Percentiles rank a stretch among this genome's conserved stretches.
These are phyloP conservation scores for Trichosurus vulpecula DNA, from an alignment of 2,797 vertebrate genomes.

Conservation along the genomic window DNA sequence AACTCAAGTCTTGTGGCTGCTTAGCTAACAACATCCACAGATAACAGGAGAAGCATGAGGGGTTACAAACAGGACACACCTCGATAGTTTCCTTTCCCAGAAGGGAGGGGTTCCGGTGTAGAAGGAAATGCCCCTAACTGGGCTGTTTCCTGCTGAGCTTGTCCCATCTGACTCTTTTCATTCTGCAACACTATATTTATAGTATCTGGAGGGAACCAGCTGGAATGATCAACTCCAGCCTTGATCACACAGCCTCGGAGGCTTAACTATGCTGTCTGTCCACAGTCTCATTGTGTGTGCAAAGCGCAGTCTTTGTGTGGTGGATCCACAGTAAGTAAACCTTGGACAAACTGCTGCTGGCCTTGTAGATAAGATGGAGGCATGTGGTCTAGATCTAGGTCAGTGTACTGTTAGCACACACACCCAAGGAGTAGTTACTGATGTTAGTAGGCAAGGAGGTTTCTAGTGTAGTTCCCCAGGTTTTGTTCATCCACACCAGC, in stretches of 20 bases:
- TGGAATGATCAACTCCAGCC: not conserved
- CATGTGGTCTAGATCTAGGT: not conserved
- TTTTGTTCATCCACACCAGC: not conserved
- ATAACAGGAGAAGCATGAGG: not conserved
- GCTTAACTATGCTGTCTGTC: not conserved
- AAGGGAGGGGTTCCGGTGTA: not conserved
- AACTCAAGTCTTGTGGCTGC: not conserved
- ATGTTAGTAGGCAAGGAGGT: not conserved
- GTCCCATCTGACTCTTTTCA: not conserved
- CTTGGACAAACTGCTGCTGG: not conserved
- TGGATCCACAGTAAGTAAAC: not conserved
- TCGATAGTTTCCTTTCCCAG: not conserved
- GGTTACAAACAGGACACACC: not conserved
- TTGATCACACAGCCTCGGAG: not conserved
- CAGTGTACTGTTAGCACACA: not conserved
- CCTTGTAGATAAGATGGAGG: not conserved
- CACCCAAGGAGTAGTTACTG: not conserved
- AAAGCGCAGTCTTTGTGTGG: not conserved
- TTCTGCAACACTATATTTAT: not conserved
- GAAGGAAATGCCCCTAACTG: constrained; percentile 1
- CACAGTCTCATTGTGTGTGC: not conserved
- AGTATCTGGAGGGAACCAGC: not conserved
- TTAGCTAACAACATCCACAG: not conserved
- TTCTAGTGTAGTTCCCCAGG: not conserved
- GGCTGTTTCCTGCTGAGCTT: not conserved